phyloP scores from a whole-genome alignment of 1,140 invertebrate genomes.

The Monochamus saltuarius region DNA sequence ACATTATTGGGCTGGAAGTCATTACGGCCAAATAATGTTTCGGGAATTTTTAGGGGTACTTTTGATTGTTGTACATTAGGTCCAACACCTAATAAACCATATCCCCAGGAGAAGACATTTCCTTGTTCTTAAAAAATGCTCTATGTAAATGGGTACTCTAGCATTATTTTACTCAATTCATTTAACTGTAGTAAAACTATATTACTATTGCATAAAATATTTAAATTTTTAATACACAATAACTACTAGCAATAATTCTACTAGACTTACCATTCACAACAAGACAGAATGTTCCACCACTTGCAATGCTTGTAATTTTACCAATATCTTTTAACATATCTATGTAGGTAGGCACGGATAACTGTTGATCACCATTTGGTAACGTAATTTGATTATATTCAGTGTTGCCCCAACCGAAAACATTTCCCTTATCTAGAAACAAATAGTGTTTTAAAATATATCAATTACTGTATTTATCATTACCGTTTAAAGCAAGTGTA shows the following conservation, averaged over 20 bases:
- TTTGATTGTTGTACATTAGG: slow-evolving; percentile 68
- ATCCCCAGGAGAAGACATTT: slow-evolving; percentile 90
- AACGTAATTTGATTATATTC: slow-evolving; percentile 84
- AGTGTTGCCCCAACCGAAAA: slow-evolving; percentile 97
- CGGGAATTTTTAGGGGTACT: slow-evolving; percentile 72
- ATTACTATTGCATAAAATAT: background rate
- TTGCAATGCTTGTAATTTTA: slow-evolving; percentile 77
- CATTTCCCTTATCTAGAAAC: slow-evolving; percentile 79
- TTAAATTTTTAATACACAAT: slow-evolving; percentile 14
- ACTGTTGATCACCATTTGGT: slow-evolving; percentile 57
- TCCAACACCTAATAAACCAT: slow-evolving; percentile 85
- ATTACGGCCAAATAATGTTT: slow-evolving; percentile 81
- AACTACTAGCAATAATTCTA: background rate
- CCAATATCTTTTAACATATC: slow-evolving; percentile 65
- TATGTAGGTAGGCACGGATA: slow-evolving; percentile 70
- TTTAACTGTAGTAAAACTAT: no score
- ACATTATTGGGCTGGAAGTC: slow-evolving; percentile 70
- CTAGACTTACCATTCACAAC: slow-evolving; percentile 70
- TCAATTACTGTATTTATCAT: slow-evolving; percentile 19
- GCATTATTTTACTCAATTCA: no score
- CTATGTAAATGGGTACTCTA: no score
- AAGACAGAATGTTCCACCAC: slow-evolving; percentile 86
- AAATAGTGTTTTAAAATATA: slow-evolving; percentile 67
- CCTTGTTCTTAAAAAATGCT: slow-evolving; percentile 65
- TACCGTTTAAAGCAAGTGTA: slow-evolving; percentile 86